A percentile compares a stretch with the other conserved stretches of the same genome.
Conservation (phyloP, 2,797 vertebrate species). For the Tragelaphus oryx region DNA sequence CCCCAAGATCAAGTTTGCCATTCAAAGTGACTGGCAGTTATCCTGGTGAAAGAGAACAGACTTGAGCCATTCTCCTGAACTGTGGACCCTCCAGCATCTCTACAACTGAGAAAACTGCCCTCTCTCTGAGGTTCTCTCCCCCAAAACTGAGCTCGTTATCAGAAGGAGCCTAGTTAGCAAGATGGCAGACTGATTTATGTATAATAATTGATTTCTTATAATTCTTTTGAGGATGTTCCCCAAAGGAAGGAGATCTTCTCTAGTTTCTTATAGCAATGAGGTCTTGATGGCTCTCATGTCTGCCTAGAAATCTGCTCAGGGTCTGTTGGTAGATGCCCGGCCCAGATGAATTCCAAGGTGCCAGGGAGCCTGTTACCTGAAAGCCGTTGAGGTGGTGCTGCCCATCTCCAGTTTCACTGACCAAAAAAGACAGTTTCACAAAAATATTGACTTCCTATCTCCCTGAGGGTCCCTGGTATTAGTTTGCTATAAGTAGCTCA, state of each 20-base stretch:
- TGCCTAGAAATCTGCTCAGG: not conserved
- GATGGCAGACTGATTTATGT: not conserved
- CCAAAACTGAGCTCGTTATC: not conserved
- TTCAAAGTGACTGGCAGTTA: slow-evolving; percentile 64
- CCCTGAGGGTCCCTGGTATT: slow-evolving; percentile 81
- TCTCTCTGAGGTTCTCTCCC: not conserved
- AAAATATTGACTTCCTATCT: slow-evolving; percentile 80
- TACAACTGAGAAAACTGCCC: not conserved
- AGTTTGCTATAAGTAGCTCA: slow-evolving; percentile 84
- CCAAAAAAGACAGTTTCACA: slow-evolving; percentile 62
- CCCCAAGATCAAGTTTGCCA: slow-evolving; percentile 52
- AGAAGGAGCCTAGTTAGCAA: not conserved
- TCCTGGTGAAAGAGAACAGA: not conserved
- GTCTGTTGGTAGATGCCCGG: not conserved
- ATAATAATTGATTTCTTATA: not conserved
- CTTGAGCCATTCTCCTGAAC: not conserved
- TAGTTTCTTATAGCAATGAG: not conserved
- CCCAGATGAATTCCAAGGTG: not conserved
- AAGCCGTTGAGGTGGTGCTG: slow-evolving; percentile 64
- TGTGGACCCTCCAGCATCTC: not conserved
- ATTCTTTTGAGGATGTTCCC: slow-evolving; percentile 13
- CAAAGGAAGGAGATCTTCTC: not conserved
- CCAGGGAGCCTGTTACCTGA: slow-evolving; percentile 32
- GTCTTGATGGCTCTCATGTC: not conserved
- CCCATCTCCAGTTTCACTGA: slow-evolving; percentile 67